These are phyloP conservation scores for Sisor rabdophorus DNA, from an alignment of 2,113 vertebrate species.

Conservation along the genomic window DNA sequence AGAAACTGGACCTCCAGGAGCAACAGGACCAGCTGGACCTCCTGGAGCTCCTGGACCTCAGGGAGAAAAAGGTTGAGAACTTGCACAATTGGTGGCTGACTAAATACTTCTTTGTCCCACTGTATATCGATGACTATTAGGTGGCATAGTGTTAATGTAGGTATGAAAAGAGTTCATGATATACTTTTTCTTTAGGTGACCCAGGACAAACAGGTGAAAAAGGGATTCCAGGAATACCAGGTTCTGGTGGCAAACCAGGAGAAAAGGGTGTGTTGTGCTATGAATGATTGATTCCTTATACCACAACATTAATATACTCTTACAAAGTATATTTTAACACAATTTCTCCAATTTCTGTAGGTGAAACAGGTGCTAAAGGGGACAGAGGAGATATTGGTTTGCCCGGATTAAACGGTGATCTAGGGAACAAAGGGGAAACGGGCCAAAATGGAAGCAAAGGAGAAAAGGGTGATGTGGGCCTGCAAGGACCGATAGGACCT, in stretches of 20 bases:
- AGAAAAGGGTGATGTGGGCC: slow-evolving; percentile 69
- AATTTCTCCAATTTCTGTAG: slow-evolving; percentile 63
- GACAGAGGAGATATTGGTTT: slow-evolving; percentile 77
- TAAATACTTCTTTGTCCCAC: no score
- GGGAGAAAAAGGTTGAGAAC: slow-evolving; percentile 79
- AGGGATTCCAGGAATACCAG: slow-evolving; percentile 76
- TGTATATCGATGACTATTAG: not conserved
- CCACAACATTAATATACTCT: not conserved
- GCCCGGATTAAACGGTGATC: slow-evolving; percentile 81
- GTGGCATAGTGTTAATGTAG: not conserved
- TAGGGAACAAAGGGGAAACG: slow-evolving; percentile 77
- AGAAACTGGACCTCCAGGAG: slow-evolving; percentile 67
- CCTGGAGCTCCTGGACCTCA: slow-evolving; percentile 72
- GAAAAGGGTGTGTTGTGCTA: slow-evolving; percentile 74
- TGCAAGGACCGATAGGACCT: slow-evolving; percentile 62
- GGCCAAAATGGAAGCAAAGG: slow-evolving; percentile 83
- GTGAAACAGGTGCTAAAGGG: slow-evolving; percentile 79
- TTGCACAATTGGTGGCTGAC: not conserved
- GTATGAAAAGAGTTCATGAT: not conserved
- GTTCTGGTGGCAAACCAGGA: slow-evolving; percentile 80
- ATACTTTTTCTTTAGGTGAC: slow-evolving; percentile 67
- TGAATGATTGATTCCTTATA: not conserved
- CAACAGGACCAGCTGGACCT: slow-evolving; percentile 70
- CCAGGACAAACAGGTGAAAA: slow-evolving; percentile 79
- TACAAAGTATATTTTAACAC: not conserved